phyloP scores from a whole-genome alignment of 2,113 vertebrate genomes.

The Aphelocoma coerulescens region DNA sequence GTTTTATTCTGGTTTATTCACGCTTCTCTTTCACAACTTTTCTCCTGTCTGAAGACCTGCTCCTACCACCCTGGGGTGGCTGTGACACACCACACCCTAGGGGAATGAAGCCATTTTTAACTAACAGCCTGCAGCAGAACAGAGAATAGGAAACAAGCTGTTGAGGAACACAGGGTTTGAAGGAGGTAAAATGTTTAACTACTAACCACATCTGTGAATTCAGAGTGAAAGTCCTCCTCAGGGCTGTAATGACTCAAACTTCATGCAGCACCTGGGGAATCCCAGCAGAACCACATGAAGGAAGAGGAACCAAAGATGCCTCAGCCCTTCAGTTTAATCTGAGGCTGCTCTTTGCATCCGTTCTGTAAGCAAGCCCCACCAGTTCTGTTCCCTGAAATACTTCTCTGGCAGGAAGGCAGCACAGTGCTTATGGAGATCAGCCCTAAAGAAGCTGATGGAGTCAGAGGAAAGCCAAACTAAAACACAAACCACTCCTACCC shows the following conservation, averaged over 20 bases:
- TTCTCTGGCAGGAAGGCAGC: neutral
- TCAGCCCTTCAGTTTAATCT: neutral
- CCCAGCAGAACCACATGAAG: constrained; percentile 36
- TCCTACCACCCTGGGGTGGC: neutral
- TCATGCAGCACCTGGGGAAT: constrained; percentile 13
- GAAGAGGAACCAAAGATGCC: neutral
- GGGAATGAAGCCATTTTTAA: neutral
- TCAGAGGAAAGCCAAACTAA: neutral
- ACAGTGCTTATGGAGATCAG: neutral
- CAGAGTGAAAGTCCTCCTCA: constrained; percentile 29
- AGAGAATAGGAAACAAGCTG: neutral
- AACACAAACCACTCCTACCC: neutral
- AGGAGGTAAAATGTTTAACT: neutral
- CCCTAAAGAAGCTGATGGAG: neutral
- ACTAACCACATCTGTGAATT: constrained; percentile 33
- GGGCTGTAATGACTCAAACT: constrained; percentile 12
- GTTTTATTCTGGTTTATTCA: neutral
- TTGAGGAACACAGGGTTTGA: neutral
- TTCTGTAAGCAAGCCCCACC: neutral
- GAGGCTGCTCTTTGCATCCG: neutral
- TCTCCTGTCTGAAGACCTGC: neutral
- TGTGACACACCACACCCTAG: neutral
- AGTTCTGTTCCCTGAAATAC: constrained; percentile 24
- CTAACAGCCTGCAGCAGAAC: neutral
- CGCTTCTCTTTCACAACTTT: neutral